Conservation (phyloP, 37 sponge, comb jelly and placozoan genomes). For the Eunapius fragilis region DNA sequence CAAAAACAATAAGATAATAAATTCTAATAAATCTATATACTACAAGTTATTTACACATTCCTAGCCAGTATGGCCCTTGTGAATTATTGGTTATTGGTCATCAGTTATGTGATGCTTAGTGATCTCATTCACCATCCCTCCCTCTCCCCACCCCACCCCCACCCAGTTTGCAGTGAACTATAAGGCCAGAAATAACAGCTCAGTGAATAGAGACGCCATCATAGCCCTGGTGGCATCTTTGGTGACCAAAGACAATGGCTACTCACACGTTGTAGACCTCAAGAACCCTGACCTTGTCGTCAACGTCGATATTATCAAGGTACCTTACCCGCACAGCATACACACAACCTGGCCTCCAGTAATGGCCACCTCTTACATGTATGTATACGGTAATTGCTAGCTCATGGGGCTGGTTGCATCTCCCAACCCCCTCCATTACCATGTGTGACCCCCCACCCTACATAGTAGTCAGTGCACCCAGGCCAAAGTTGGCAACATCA, state of each 20-base stretch:
- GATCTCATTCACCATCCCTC: too few relatives aligned
- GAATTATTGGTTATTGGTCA: neutral
- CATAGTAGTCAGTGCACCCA: too few relatives aligned
- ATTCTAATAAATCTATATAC: neutral
- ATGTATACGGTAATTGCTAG: too few relatives aligned
- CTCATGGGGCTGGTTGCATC: too few relatives aligned
- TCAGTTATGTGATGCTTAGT: too few relatives aligned
- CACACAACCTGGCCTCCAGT: too few relatives aligned
- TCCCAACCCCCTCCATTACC: too few relatives aligned
- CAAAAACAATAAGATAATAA: too few relatives aligned
- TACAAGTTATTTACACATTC: neutral
- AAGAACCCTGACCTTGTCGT: constrained; percentile 69
- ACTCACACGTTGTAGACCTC: constrained; percentile 65
- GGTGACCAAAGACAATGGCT: constrained; percentile 58
- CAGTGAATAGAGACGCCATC: constrained; percentile 68
- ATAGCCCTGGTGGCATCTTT: constrained; percentile 63
- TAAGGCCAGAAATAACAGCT: constrained; percentile 49
- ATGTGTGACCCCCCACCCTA: too few relatives aligned
- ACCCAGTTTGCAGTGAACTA: constrained; percentile 68
- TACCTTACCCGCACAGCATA: too few relatives aligned
- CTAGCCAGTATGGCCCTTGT: neutral
- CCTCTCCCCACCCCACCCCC: neutral
- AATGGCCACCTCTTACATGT: too few relatives aligned
- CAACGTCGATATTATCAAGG: constrained; percentile 76
- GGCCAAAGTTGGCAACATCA: too few relatives aligned